Evolutionary conservation across 53 echinoderm and acorn worm species (phyloP).

Genomic region (Apostichopus leukothele): DNA sequence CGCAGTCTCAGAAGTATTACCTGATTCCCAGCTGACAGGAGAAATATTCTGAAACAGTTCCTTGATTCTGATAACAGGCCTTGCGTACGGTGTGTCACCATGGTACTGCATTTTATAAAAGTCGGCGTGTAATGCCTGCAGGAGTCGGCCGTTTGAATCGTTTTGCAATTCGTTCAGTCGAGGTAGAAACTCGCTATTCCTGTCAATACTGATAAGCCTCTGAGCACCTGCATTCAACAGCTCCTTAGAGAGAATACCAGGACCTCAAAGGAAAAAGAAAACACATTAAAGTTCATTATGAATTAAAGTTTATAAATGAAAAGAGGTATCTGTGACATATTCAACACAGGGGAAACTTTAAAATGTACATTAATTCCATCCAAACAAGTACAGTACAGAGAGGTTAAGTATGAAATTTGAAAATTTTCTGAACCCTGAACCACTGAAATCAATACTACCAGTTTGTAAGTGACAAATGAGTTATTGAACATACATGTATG

Average conservation of each 20-base stretch:
- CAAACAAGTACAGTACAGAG: no score
- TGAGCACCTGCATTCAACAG: slow-evolving; percentile 67
- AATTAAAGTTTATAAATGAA: no score
- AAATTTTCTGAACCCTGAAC: no score
- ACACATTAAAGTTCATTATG: not conserved
- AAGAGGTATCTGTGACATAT: no score
- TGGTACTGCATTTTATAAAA: slow-evolving; percentile 73
- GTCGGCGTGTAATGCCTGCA: slow-evolving; percentile 64
- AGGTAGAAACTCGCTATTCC: slow-evolving; percentile 63
- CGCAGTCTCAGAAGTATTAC: not conserved
- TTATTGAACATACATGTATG: no score
- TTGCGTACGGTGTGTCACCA: slow-evolving; percentile 49
- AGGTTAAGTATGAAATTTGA: no score
- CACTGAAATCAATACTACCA: no score
- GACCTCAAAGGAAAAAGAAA: slow-evolving; percentile 49
- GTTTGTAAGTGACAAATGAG: no score
- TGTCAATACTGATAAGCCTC: slow-evolving; percentile 63
- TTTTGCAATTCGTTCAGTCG: slow-evolving; percentile 41
- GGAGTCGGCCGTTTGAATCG: not conserved
- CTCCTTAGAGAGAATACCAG: slow-evolving; percentile 69
- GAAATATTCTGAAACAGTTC: slow-evolving; percentile 67
- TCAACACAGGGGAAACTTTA: no score
- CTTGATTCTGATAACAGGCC: slow-evolving; percentile 53
- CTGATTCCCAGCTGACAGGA: slow-evolving; percentile 73
- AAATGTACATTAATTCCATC: no score